Conservation (phyloP, 2,888 invertebrate species). For the Trichopoda pennipes region DNA sequence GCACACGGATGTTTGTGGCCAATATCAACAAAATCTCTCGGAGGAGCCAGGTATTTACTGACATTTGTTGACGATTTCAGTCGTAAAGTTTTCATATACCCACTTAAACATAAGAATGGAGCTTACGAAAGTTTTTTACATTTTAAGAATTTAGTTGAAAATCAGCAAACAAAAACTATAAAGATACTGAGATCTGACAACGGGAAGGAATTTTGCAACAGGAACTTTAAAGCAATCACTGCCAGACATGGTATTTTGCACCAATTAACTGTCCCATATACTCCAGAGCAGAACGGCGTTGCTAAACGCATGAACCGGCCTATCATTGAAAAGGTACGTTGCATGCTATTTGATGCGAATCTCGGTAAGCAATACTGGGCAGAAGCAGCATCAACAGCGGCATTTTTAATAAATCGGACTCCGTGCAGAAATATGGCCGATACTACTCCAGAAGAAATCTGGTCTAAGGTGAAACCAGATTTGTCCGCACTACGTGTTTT, state of each 20-base stretch:
- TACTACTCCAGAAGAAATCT: too few relatives aligned
- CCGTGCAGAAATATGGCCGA: too few relatives aligned
- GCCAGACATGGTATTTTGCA: too few relatives aligned
- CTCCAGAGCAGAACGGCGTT: background rate
- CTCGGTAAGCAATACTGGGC: slow-evolving; percentile 20
- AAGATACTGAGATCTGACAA: slow-evolving; percentile 11
- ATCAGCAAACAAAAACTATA: too few relatives aligned
- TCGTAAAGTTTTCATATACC: slow-evolving; percentile 52
- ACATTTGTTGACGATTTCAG: slow-evolving; percentile 49
- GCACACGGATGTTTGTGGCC: slow-evolving; percentile 55
- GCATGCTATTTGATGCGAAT: slow-evolving; percentile 21
- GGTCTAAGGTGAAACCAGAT: too few relatives aligned
- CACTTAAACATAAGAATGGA: background rate
- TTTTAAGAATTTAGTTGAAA: too few relatives aligned
- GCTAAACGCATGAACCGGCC: slow-evolving; percentile 3
- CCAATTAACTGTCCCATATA: too few relatives aligned
- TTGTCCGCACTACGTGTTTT: too few relatives aligned
- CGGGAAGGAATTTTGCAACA: slow-evolving; percentile 3
- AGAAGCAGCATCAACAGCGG: too few relatives aligned
- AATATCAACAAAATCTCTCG: slow-evolving; percentile 41
- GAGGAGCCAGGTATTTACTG: slow-evolving; percentile 31
- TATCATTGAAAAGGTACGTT: slow-evolving; percentile 20
- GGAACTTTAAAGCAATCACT: too few relatives aligned
- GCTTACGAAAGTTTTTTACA: too few relatives aligned
- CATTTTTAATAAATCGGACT: too few relatives aligned